Conservation (phyloP, 2,113 vertebrate genomes). For the Perognathus longimembris region DNA sequence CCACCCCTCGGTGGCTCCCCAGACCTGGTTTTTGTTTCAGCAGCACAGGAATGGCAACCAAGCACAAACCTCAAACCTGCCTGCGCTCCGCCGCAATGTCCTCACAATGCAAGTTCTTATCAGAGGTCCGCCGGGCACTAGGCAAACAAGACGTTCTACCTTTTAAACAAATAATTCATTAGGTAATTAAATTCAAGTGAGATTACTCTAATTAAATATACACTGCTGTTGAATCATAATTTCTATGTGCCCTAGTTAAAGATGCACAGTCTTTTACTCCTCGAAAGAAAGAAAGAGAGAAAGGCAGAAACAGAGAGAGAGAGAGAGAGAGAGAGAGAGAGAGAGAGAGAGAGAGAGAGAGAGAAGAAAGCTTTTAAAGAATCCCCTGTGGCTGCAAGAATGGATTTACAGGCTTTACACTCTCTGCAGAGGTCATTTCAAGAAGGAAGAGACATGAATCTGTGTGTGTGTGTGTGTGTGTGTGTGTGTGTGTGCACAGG, state of each 20-base stretch:
- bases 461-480: no score
- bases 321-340: background rate
- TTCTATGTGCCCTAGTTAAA: slow-evolving; percentile 89
- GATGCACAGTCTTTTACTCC: slow-evolving; percentile 85
- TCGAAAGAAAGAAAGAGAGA: background rate
- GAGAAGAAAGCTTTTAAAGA: slow-evolving; percentile 76
- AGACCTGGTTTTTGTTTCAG: fast-evolving
- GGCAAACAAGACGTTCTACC: slow-evolving; percentile 88
- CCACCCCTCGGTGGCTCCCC: background rate
- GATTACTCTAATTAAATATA: slow-evolving; percentile 92
- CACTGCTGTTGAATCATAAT: slow-evolving; percentile 90
- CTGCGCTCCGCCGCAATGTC: slow-evolving; percentile 70
- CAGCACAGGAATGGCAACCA: slow-evolving; percentile 22
- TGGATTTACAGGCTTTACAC: slow-evolving; percentile 79
- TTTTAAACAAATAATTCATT: slow-evolving; percentile 93
- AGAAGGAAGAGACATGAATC: slow-evolving; percentile 82
- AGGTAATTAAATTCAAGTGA: slow-evolving; percentile 92
- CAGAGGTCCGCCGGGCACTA: slow-evolving; percentile 85
- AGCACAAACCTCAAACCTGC: slow-evolving; percentile 18
- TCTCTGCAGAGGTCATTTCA: slow-evolving; percentile 84
- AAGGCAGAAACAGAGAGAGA: background rate
- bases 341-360: background rate
- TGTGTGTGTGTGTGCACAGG: no score
- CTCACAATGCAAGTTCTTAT: slow-evolving; percentile 86
- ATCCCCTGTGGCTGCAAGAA: slow-evolving; percentile 82